Evolutionary conservation across 2,888 invertebrate species (phyloP).

Genomic region (Dicycla oo): DNA sequence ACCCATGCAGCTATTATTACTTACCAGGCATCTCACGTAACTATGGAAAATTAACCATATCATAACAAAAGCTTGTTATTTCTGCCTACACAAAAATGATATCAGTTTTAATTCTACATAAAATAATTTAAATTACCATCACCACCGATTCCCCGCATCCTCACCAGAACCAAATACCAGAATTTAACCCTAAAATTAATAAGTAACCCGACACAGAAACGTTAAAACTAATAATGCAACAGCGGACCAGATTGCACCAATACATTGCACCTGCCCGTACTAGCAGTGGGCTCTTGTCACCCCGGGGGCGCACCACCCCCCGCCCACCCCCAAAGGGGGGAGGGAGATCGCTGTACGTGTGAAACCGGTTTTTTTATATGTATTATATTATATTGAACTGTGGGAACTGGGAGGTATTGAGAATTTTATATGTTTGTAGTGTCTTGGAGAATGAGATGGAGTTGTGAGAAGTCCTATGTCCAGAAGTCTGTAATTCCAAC

Average conservation of each 20-base stretch:
- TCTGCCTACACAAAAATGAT: no score
- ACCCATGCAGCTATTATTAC: no score
- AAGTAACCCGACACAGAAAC: constrained; percentile 62
- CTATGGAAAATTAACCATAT: no score
- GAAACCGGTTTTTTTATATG: constrained; percentile 81
- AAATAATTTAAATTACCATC: neutral
- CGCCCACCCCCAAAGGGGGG: constrained; percentile 54
- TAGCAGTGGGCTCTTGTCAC: constrained; percentile 74
- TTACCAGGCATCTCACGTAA: no score
- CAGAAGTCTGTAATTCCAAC: neutral
- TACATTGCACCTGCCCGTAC: constrained; percentile 81
- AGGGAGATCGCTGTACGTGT: constrained; percentile 74
- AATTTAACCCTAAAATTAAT: constrained; percentile 65
- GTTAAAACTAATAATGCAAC: constrained; percentile 78
- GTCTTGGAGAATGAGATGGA: constrained; percentile 23
- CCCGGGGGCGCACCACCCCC: constrained; percentile 65
- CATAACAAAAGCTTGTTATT: no score
- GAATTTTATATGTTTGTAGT: constrained; percentile 49
- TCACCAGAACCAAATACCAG: constrained; percentile 16
- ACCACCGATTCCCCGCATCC: neutral
- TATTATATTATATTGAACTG: constrained; percentile 74
- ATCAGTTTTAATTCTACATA: no score
- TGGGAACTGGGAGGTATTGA: constrained; percentile 55
- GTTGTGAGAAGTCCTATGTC: neutral
- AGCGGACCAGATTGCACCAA: constrained; percentile 83